Conservation (phyloP, 2,113 vertebrate genomes). For the Chaetorhynchus papuensis region DNA sequence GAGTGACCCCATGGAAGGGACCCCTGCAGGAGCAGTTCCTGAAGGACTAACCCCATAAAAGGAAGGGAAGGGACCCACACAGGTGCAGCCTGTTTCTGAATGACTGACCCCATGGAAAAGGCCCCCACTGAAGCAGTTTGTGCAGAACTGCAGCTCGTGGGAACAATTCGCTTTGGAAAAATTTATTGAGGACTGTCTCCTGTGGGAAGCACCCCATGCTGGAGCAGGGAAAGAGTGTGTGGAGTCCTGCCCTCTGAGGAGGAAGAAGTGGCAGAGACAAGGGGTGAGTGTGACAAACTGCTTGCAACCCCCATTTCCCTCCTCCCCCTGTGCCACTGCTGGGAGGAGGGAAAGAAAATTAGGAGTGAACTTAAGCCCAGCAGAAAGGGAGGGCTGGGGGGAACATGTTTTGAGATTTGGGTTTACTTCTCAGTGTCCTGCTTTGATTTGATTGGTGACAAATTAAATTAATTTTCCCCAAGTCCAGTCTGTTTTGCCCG, state of each 20-base stretch:
- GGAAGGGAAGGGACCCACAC: neutral
- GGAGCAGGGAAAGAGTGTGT: neutral
- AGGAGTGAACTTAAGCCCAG: neutral
- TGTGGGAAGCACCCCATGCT: rapidly evolving
- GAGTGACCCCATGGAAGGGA: neutral
- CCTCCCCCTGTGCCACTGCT: neutral
- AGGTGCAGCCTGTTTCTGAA: neutral
- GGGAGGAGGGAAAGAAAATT: neutral
- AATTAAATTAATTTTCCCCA: neutral
- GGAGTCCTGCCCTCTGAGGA: neutral
- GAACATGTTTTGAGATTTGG: neutral
- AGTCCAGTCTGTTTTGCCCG: neutral
- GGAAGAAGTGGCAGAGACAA: neutral
- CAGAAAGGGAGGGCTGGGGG: neutral
- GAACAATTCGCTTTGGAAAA: neutral
- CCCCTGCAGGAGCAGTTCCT: neutral
- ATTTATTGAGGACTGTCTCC: neutral
- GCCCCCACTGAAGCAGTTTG: rapidly evolving
- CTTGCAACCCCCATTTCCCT: neutral
- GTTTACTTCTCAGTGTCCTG: neutral
- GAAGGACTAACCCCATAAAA: neutral
- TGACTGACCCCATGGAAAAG: neutral
- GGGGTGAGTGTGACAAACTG: rapidly evolving
- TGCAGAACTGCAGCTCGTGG: neutral
- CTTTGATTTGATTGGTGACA: neutral